Conservation (phyloP, 2,888 invertebrate genomes). For the Sesamia inferens region DNA sequence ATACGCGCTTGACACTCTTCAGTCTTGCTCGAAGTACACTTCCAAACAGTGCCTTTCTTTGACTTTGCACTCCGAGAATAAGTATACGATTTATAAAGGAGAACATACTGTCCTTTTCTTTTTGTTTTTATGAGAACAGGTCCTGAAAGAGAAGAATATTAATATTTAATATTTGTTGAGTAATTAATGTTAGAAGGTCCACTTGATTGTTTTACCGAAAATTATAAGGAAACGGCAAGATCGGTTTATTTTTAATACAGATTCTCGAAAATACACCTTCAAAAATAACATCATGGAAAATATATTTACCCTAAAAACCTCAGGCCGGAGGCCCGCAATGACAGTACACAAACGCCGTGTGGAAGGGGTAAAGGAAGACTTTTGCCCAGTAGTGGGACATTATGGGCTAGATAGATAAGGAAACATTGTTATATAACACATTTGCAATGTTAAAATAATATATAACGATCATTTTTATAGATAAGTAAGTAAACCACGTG, state of each 20-base stretch:
- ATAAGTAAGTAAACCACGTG: background rate
- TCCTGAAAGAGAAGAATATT: constrained; percentile 67
- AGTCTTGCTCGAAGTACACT: constrained; percentile 78
- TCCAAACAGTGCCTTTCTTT: constrained; percentile 85
- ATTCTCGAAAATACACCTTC: background rate
- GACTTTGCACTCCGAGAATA: constrained; percentile 79
- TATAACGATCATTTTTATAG: background rate
- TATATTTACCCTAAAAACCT: background rate
- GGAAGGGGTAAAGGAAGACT: background rate
- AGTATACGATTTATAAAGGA: constrained; percentile 77
- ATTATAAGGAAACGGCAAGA: background rate
- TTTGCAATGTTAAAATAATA: no score
- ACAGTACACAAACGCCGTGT: background rate
- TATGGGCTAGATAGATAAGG: background rate
- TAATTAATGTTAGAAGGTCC: background rate
- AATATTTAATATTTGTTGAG: background rate
- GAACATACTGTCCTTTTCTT: constrained; percentile 77
- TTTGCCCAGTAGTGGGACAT: background rate
- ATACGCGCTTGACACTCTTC: constrained; percentile 77
- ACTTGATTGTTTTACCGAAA: background rate
- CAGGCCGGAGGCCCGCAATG: background rate
- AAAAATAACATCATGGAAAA: background rate
- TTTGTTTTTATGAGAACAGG: constrained; percentile 81
- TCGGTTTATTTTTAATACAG: background rate
- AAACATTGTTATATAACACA: background rate